Conservation (phyloP, 2,113 vertebrate genomes). For the Chamaea fasciata region DNA sequence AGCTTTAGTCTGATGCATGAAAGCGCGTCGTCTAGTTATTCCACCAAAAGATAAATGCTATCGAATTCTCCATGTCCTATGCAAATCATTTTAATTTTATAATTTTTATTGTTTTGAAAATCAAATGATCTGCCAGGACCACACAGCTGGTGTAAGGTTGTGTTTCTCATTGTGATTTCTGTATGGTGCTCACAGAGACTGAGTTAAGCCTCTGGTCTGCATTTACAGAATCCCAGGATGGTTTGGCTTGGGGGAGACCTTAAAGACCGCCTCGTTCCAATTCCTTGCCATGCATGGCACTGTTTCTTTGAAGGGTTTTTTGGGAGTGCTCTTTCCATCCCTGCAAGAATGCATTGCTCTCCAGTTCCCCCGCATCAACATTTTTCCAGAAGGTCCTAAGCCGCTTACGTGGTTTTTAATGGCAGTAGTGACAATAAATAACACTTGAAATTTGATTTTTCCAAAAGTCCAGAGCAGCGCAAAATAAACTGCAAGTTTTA, state of each 20-base stretch:
- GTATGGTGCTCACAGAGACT: not conserved
- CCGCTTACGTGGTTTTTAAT: not conserved
- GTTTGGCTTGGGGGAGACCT: not conserved
- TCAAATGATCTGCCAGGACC: not conserved
- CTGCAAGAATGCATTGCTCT: not conserved
- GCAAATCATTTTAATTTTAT: not conserved
- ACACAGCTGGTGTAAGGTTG: fast-evolving
- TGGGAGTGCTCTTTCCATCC: not conserved
- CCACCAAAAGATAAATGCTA: not conserved
- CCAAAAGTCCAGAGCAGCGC: not conserved
- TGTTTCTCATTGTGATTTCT: not conserved
- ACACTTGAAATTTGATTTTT: not conserved
- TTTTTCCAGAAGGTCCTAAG: not conserved
- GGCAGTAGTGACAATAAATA: not conserved
- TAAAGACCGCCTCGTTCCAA: not conserved
- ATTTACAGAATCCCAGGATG: not conserved
- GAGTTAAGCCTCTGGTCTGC: not conserved
- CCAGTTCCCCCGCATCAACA: not conserved
- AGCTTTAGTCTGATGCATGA: not conserved
- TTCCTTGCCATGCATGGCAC: no score
- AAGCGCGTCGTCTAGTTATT: not conserved
- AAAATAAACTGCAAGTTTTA: not conserved
- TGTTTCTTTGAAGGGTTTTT: not conserved
- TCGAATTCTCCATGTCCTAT: not conserved
- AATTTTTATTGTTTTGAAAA: not conserved